These are phyloP conservation scores for Hyperoplus lanceolatus DNA, from an alignment of 2,797 vertebrate genomes.

Conservation along the genomic window DNA sequence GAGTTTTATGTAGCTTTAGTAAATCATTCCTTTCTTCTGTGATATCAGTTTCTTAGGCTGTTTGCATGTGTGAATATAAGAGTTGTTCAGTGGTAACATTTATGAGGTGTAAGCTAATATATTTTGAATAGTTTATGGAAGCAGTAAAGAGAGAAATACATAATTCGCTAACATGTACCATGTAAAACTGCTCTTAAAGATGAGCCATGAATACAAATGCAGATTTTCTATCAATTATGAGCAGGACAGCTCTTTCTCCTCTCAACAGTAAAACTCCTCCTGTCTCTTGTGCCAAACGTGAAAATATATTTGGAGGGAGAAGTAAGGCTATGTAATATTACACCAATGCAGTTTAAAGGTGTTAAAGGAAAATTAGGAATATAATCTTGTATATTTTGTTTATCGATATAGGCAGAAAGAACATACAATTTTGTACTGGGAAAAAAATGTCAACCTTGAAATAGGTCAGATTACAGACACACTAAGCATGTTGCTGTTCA, in stretches of 20 bases:
- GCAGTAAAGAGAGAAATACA: slow-evolving; percentile 87
- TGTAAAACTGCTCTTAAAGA: slow-evolving; percentile 85
- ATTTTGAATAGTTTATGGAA: slow-evolving; percentile 86
- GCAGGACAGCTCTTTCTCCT: slow-evolving; percentile 8
- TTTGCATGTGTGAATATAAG: slow-evolving; percentile 57
- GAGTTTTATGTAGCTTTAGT: slow-evolving; percentile 83
- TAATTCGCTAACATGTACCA: slow-evolving; percentile 85
- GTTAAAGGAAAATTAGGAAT: background rate
- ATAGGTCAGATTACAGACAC: background rate
- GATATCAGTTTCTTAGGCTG: slow-evolving; percentile 57
- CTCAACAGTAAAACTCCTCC: slow-evolving; percentile 40
- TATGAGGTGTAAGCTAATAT: slow-evolving; percentile 85
- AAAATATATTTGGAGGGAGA: slow-evolving; percentile 9
- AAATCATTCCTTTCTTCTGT: slow-evolving; percentile 82
- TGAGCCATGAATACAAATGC: slow-evolving; percentile 86
- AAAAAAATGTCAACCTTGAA: background rate
- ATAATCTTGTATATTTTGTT: background rate
- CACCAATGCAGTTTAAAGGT: background rate
- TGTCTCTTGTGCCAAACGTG: slow-evolving; percentile 10
- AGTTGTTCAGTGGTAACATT: slow-evolving; percentile 79
- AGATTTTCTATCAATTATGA: slow-evolving; percentile 64
- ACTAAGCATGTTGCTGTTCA: background rate
- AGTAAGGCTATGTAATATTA: background rate
- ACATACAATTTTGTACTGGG: background rate
- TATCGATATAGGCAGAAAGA: background rate